Base-by-base conservation (phyloP, 2,888 invertebrate species). In the Drosophila barbarae region DNA sequence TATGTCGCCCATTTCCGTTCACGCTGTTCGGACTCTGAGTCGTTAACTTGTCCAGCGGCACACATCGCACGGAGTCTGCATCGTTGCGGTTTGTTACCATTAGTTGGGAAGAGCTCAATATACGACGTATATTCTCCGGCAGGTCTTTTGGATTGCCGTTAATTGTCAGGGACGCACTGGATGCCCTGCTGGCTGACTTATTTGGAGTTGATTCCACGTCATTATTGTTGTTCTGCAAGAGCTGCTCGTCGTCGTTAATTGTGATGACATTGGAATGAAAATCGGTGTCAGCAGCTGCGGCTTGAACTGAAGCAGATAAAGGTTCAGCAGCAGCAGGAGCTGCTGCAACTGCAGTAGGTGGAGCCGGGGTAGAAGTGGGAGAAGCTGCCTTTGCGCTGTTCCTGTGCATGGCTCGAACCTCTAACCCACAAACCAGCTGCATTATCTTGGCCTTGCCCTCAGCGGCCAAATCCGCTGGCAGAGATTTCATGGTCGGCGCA, bases 371-470 rank as follows among this genome's bases (percentile, higher is more conserved):
- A 15, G 26, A 8, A 12, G 26, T 9, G 5, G 42, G 34, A 18
- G 57, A 21, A 3, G 28, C 8, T 21, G 21, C 5, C 5, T 23
- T 26, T 8, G 28, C 12, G 5, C 6, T 10, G 6, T n/a, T 44
- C 5, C 63, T 42, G 23, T 56, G 39, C 55, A 86, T 58, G 7
- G 74, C 76, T 5, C 85, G 81, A 13, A 87, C 34, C 56, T 87
- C 87, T n/a, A 87, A 52, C 28, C 84, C 79, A 39, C 80, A 85
- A 0, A 87, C 84, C 2, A 86, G 68, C 67, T 86, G 85, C 88
- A 88, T 88, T 2, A 87, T 81, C 23, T 84, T 85, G 3, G 86
- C 61, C 55, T 86, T 86, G 2, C 86, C 87, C 50, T 87, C 88
- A 15, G 87, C 84, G 2, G 81, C 87, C 28, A 87, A 65, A 56